A percentile compares a stretch with the other conserved stretches of the same genome.
Evolutionary conservation across 2,888 invertebrate species (phyloP).

Genomic region (Charanyca ferruginea): DNA sequence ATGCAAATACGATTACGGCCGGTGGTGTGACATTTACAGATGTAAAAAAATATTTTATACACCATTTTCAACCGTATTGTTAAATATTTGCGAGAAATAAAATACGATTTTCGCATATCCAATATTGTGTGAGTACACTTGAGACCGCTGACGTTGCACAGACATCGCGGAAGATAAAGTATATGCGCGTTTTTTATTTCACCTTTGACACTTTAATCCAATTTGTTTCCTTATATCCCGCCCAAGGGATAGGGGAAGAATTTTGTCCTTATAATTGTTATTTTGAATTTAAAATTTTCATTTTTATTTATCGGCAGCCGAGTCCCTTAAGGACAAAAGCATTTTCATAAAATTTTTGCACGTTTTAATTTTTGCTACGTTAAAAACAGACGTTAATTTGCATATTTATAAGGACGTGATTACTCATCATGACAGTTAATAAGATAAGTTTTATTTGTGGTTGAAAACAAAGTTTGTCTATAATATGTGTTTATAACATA

Average conservation of each 20-base stretch:
- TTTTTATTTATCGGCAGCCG: constrained; percentile 71
- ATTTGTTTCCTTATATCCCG: constrained; percentile 88
- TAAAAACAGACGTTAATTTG: constrained; percentile 60
- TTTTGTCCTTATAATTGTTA: constrained; percentile 88
- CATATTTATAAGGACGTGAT: constrained; percentile 59
- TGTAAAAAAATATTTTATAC: constrained; percentile 65
- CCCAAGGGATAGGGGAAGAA: constrained; percentile 87
- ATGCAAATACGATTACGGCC: constrained; percentile 86
- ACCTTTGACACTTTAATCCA: constrained; percentile 91
- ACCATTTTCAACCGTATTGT: constrained; percentile 72
- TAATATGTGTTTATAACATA: constrained; percentile 9
- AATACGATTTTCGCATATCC: constrained; percentile 58
- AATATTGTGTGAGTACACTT: constrained; percentile 63
- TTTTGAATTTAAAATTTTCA: constrained; percentile 84
- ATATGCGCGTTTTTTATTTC: constrained; percentile 88
- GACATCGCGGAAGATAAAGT: constrained; percentile 83
- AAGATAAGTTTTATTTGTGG: constrained; percentile 50
- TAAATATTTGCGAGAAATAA: constrained; percentile 54
- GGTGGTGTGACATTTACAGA: constrained; percentile 77
- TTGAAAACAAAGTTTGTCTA: constrained; percentile 29
- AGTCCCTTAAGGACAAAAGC: constrained; percentile 63
- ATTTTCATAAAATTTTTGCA: constrained; percentile 65
- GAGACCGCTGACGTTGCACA: constrained; percentile 80
- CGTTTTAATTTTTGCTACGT: constrained; percentile 58
- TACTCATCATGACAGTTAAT: constrained; percentile 54